Base-by-base conservation (phyloP, 2,888 invertebrate species). In the Tenthredo notha region DNA sequence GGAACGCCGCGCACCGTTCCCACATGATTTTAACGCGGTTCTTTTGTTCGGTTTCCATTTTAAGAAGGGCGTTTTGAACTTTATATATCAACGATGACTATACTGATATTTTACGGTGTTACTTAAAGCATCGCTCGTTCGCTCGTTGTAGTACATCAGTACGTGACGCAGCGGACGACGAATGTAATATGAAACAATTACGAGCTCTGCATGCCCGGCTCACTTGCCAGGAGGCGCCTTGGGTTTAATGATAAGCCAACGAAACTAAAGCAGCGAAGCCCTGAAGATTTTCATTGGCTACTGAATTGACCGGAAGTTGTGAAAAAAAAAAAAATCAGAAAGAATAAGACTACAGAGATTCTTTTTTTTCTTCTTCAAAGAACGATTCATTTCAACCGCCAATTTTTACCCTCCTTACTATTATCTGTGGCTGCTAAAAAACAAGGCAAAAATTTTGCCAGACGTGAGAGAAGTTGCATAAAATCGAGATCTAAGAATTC, bases 1-100 rank as follows among this genome's bases (percentile, higher is more conserved):
- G 77, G 2, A 88, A 84, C 54, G 88, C 87, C 85, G 88, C 90
- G 78, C 86, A 78, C 15, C 86, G 86, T 15, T 84, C 88, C 91
- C 91, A 91, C 85, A 87, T 84, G 85, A 84, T 50, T 67, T 50
- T 87, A 50, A 40, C 61, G 21, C 65, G 33, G 40, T 43, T 67
- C 4, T 37, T 83, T 67, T n/a, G 67, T 47, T 47, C 83, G 9
- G 67, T 50, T 83, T 83, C 83, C 83, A 83, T 83, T 29, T 83
- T 67, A 18, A n/a, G 10, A 47, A 40, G 33, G 65, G n/a, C 65
- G 65, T 83, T 50, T 50, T 70, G 61, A n/a, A 77, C 33, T 77
- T 77, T 33, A 54, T 50, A 77, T 77, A 29, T 5, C 12, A 29
- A 50, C 67, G 43, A 83, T 83, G 65, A 83, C 61, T 33, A 65